Base-by-base conservation (phyloP, 2,113 vertebrate genomes). In the Neogale vison region DNA sequence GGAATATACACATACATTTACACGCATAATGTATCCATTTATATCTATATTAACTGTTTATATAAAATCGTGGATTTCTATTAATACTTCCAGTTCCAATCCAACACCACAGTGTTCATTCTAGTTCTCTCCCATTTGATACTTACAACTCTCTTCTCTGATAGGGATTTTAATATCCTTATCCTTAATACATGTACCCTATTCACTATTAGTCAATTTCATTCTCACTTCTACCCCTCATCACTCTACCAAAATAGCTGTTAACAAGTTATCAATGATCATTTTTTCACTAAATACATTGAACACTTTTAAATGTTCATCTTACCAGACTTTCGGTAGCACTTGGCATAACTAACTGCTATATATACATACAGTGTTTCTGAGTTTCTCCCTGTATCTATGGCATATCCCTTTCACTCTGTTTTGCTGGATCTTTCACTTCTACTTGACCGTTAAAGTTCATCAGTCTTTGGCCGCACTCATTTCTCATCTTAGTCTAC, bases 401-500 rank as follows among this genome's bases (percentile, higher is more conserved):
- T 21, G 55, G 20, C 20, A 21, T 21, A 72, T 88, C 39, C 34
- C 15, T 59, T 15, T 65, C 81, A 74, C 13, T 69, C n/a, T 96
- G 20, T 17, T 96, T 92, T 95, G 23, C 42, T 71, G 9, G n/a
- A 29, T 85, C 72, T 86, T 77, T 29, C 36, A 87, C 55, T 57
- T 97, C 24, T 77, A 11, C 36, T 52, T 90, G 76, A 83, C 24
- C 9, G 93, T 95, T 96, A 55, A 91, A 74, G 14, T 67, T 74
- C 17, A 12, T 55, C 76, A 36, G 17, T 80, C 76, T 96, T 84
- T 39, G 52, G 24, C 24, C 6, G 34, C 29, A 80, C 93, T 95
- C 29, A 65, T 95, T 88, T 91, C 57, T 84, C 36, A 12, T 61
- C 18, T 45, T 90, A 76, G 26, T 93, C 36, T 39, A 47, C 36